Evolutionary conservation across 2,888 invertebrate genomes (phyloP).

Genomic region (Nomada flava): DNA sequence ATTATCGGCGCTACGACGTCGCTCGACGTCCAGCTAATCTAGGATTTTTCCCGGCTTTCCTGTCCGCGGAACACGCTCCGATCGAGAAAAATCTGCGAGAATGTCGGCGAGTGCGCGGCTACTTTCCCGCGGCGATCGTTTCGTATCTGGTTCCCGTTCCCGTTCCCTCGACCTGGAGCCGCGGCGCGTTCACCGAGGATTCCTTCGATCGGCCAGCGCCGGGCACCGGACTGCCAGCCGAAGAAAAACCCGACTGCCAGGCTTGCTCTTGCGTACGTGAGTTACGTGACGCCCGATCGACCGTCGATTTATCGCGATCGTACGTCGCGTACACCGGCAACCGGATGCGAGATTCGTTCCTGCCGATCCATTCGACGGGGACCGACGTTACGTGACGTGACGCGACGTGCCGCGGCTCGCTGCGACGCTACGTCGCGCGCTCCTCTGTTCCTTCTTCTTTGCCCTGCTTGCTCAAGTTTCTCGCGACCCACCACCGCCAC

Average conservation of each 20-base stretch:
- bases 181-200: slow-evolving; percentile 56
- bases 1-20: slow-evolving; percentile 39
- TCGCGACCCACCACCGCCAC: not conserved
- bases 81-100: slow-evolving; percentile 75
- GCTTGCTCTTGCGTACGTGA: slow-evolving; percentile 76
- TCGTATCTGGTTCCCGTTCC: slow-evolving; percentile 38
- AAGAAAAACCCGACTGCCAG: slow-evolving; percentile 75
- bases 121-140: slow-evolving; percentile 72
- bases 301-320: slow-evolving; percentile 79
- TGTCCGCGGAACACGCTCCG: not conserved
- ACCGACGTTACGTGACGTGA: slow-evolving; percentile 62
- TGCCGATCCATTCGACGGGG: slow-evolving; percentile 57
- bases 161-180: slow-evolving; percentile 30
- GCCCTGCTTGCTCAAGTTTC: not conserved
- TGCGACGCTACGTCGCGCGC: not conserved
- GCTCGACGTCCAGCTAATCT: slow-evolving; percentile 21
- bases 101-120: slow-evolving; percentile 71
- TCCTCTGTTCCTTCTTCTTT: not conserved
- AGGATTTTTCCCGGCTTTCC: slow-evolving; percentile 50
- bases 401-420: slow-evolving; percentile 28
- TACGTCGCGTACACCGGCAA: slow-evolving; percentile 65
- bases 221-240: slow-evolving; percentile 66
- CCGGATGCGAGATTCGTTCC: slow-evolving; percentile 72
- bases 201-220: slow-evolving; percentile 73
- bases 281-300: slow-evolving; percentile 79